Evolutionary conservation across 2,888 invertebrate species (phyloP).

Genomic region (Agrotis exclamationis): DNA sequence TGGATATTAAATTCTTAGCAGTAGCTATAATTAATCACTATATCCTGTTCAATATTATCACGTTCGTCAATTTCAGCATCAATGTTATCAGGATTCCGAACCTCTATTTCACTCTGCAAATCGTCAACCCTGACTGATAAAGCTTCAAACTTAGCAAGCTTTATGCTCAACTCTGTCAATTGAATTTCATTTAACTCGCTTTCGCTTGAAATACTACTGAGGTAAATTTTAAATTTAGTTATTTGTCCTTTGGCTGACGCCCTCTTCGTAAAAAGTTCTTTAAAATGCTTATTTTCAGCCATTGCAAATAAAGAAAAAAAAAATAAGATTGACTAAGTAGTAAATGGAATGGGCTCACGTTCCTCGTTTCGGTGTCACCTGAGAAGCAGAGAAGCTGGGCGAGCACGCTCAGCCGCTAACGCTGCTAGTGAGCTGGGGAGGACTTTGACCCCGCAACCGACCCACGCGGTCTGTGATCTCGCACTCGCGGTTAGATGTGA

Average conservation of each 20-base stretch:
- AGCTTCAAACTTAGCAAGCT: neutral
- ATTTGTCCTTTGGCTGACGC: neutral
- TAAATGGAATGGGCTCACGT: slow-evolving; percentile 4
- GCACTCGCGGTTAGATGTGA: no score
- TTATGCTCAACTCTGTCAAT: neutral
- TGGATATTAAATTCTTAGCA: slow-evolving; percentile 1
- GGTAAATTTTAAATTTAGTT: neutral
- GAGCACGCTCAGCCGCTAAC: slow-evolving; percentile 2
- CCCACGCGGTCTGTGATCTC: neutral
- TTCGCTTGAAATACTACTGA: neutral
- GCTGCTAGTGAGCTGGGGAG: slow-evolving; percentile 4
- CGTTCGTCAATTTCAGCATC: neutral
- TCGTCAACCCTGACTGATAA: no score
- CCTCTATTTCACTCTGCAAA: neutral
- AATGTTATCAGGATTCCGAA: neutral
- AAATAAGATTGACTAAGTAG: neutral
- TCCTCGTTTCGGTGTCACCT: no score
- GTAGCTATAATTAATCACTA: neutral
- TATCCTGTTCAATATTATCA: neutral
- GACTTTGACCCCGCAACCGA: slow-evolving; percentile 4
- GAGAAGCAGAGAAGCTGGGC: neutral
- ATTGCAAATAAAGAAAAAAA: neutral
- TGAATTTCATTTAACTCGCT: neutral
- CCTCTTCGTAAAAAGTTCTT: neutral
- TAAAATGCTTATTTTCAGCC: neutral